Percentiles rank a stretch among this genome's conserved stretches.
phyloP scores from a whole-genome alignment of 2,888 invertebrate species.

The Alloscopus bannaensis region DNA sequence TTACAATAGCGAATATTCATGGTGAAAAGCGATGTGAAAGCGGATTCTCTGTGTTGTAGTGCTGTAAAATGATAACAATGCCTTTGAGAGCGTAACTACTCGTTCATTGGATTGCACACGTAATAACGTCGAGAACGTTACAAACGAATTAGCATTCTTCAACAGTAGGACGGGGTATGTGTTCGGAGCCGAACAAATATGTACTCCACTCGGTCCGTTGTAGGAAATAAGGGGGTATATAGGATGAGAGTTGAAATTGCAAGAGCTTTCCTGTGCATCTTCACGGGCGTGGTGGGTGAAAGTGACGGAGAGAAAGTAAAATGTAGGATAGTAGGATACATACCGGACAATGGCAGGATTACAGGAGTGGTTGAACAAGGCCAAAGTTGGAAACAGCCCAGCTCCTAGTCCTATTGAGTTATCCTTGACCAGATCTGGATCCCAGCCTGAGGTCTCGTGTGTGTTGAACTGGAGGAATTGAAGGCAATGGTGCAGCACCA shows the following conservation, averaged over 20 bases:
- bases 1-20: too few species aligned
- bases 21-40: too few species aligned
- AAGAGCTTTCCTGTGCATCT: conserved; percentile 23
- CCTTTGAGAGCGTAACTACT: too few species aligned
- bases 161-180: background rate
- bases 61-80: too few species aligned
- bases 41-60: too few species aligned
- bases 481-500: conserved; percentile 75
- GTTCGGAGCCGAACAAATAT: background rate
- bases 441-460: conserved; percentile 82
- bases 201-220: too few species aligned
- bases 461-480: conserved; percentile 90
- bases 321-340: conserved; percentile 51
- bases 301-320: background rate
- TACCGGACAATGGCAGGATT: conserved; percentile 86
- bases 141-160: conserved; percentile 1
- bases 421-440: conserved; percentile 59
- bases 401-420: conserved; percentile 62
- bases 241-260: conserved; percentile 29
- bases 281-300: background rate
- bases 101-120: background rate
- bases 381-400: conserved; percentile 83
- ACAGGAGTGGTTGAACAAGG: conserved; percentile 90
- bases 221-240: background rate
- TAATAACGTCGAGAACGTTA: background rate